These are phyloP conservation scores for Epizoanthus scotinus DNA, from an alignment of 92 coral and sea anemone species.

Conservation along the genomic window DNA sequence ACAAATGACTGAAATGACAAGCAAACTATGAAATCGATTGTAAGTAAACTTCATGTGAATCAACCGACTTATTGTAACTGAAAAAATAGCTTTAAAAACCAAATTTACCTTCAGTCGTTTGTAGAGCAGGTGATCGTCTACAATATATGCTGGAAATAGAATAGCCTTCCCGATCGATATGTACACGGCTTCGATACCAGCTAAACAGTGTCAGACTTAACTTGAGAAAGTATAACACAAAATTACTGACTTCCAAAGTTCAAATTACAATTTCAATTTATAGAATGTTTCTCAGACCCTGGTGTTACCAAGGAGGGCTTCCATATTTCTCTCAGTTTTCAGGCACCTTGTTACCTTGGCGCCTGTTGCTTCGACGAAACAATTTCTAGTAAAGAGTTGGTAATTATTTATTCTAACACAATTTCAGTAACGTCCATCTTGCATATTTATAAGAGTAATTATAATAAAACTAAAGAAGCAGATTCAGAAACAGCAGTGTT, in stretches of 20 bases:
- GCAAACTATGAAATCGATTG: slow-evolving; percentile 7
- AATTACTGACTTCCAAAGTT: background rate
- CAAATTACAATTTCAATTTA: background rate
- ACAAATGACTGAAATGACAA: background rate
- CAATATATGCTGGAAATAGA: no score
- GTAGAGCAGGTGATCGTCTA: no score
- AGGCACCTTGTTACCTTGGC: background rate
- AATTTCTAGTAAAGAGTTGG: no score
- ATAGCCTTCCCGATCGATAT: no score
- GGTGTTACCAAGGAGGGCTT: slow-evolving; percentile 15
- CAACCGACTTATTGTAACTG: background rate
- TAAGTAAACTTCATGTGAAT: background rate
- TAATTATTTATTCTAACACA: no score
- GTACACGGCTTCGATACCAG: no score
- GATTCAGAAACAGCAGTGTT: no score
- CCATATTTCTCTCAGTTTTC: background rate
- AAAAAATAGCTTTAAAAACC: background rate
- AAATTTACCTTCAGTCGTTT: no score
- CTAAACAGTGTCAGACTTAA: background rate
- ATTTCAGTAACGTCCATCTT: no score
- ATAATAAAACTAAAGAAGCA: no score
- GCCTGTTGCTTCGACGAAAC: background rate
- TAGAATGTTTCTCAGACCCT: background rate
- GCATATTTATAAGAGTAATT: no score
- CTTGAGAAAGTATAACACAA: background rate